Evolutionary conservation across 2,113 vertebrate species (phyloP), one percentile per base, ranked within the genome.

Genomic region (Engraulis encrasicolus): DNA sequence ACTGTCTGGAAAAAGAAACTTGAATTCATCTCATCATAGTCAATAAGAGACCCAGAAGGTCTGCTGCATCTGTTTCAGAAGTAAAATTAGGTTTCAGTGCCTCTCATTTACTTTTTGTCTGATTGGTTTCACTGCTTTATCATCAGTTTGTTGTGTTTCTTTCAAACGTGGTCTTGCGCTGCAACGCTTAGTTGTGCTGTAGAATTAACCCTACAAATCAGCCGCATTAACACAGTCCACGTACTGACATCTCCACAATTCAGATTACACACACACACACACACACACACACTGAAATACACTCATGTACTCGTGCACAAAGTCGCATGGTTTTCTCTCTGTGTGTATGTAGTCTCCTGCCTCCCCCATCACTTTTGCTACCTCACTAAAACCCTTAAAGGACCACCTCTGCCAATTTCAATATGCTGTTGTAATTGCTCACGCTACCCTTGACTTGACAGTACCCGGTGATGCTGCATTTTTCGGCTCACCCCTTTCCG

Each of bases 301-400:
- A 34, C 66, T 34, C 23, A 74, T 27, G 15, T n/a, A n/a, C n/a
- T n/a, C n/a, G 11, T 12, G 15, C 27, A 74, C 27, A 74, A 27
- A 34, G 31, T 6, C 31, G 66, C 66, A 74, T 74, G 66, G 66
- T 74, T 36, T 74, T 27, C 27, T 74, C 66, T 34, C n/a, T 27
- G 31, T n/a, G 66, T 15, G 14, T 61, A 61, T 74, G 31, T 74
- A 74, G 31, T 31, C 15, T 1, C 34, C 0, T 31, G 66, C 66
- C 15, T 12, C 1, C 58, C 58, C 58, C 7, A 0, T 15, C 66
- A 74, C 15, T 23, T 74, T 31, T 15, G 66, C 66, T 36, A 74
- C 66, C 66, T 34, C 66, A 74, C 66, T 74, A 74, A 74, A 74
- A 27, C 66, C 11, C 66, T 74, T 12, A n/a, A n/a, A n/a, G n/a